Conservation (phyloP, 2,888 invertebrate genomes). For the Flexamia atlantica region DNA sequence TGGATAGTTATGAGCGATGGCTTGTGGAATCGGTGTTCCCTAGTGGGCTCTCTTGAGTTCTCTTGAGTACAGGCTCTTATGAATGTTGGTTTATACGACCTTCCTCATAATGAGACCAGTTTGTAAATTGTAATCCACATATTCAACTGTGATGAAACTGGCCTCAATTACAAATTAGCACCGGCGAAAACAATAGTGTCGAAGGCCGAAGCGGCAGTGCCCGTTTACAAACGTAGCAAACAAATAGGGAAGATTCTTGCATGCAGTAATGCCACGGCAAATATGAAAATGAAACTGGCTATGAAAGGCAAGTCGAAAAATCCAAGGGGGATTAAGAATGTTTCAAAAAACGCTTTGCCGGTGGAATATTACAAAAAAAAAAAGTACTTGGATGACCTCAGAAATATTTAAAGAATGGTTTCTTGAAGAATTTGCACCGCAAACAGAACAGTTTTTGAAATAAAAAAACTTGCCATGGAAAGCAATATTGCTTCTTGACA, state of each 20-base stretch:
- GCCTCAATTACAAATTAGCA: too few relatives aligned
- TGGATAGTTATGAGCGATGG: too few relatives aligned
- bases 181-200: conserved; percentile 60
- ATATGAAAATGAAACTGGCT: conserved; percentile 54
- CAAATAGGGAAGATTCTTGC: conserved; percentile 58
- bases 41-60: too few relatives aligned
- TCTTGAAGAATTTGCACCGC: conserved; percentile 54
- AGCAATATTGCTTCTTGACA: conserved; percentile 55
- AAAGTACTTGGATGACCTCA: conserved; percentile 57
- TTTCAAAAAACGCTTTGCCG: conserved; percentile 39
- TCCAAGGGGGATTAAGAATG: conserved; percentile 39
- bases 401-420: conserved; percentile 50
- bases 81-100: too few relatives aligned
- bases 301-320: conserved; percentile 54
- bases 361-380: conserved; percentile 54
- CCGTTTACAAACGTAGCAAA: conserved; percentile 57
- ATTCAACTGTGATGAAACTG: too few relatives aligned
- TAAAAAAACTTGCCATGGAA: conserved; percentile 58
- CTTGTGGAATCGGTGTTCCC: too few relatives aligned
- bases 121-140: too few relatives aligned
- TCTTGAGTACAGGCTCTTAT: too few relatives aligned
- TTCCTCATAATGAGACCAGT: too few relatives aligned
- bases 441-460: conserved; percentile 51
- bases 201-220: conserved; percentile 53
- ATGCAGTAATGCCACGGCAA: conserved; percentile 60